Conservation (phyloP, 2,797 vertebrate species). For the Paedocypris micromegethes region DNA sequence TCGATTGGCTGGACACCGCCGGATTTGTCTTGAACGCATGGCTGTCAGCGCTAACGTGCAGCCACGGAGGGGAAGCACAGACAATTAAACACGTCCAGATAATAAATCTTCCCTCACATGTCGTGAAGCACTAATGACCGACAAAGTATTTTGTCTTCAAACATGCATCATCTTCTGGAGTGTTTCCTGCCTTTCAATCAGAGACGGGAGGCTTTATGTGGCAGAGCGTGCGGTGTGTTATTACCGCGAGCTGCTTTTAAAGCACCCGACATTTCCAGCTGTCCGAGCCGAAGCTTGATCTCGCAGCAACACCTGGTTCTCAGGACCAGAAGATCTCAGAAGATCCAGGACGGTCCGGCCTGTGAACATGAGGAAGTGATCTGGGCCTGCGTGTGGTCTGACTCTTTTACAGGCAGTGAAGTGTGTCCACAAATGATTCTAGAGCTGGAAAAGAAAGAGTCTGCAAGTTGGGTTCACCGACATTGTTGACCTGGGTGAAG, state of each 20-base stretch:
- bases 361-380: background rate
- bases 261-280: conserved; percentile 34
- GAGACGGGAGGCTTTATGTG: conserved; percentile 17
- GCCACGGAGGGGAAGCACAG: conserved; percentile 26
- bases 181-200: conserved; percentile 39
- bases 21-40: conserved; percentile 23
- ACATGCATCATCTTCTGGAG: conserved; percentile 25
- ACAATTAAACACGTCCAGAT: conserved; percentile 7
- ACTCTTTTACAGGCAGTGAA: background rate
- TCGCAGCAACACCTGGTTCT: conserved; percentile 45
- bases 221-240: conserved; percentile 23
- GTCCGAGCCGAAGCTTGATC: conserved; percentile 25
- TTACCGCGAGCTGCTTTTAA: conserved; percentile 34
- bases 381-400: conserved; percentile 3
- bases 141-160: conserved; percentile 8
- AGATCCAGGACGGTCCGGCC: background rate
- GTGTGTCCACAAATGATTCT: conserved; percentile 9
- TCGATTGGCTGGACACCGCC: background rate
- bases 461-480: conserved; percentile 13
- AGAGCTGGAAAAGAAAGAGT: conserved; percentile 4
- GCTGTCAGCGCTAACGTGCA: background rate
- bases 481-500: background rate
- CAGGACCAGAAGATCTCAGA: conserved; percentile 1
- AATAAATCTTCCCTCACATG: conserved; percentile 17
- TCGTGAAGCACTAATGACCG: conserved; percentile 11